Conservation (phyloP, 2,113 vertebrate species). For the Microcebus murinus region DNA sequence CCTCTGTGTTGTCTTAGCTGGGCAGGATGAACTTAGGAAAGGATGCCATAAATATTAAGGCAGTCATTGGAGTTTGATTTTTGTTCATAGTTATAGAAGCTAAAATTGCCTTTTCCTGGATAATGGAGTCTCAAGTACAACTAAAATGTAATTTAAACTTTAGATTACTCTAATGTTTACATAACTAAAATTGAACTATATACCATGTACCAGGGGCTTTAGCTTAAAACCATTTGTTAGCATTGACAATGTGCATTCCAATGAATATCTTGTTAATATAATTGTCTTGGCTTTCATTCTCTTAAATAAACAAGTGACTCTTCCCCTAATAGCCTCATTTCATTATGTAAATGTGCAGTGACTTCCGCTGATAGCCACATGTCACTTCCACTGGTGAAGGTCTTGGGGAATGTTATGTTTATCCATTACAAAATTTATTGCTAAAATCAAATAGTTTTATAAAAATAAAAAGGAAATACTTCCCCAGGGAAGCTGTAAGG, state of each 20-base stretch:
- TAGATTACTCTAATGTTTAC: not conserved
- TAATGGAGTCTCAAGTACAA: not conserved
- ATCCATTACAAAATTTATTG: not conserved
- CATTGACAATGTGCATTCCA: not conserved
- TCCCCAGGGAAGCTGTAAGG: not conserved
- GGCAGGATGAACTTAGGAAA: not conserved
- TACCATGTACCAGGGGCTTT: not conserved
- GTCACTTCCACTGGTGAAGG: not conserved
- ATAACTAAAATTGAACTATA: not conserved
- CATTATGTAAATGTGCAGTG: not conserved
- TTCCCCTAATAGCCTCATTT: not conserved
- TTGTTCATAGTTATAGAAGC: constrained; percentile 38
- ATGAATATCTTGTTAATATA: constrained; percentile 6
- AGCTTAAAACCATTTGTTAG: constrained; percentile 43
- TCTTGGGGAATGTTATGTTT: not conserved
- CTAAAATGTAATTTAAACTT: constrained; percentile 53
- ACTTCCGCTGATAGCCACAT: not conserved
- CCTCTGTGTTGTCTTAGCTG: not conserved
- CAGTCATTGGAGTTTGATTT: constrained; percentile 23
- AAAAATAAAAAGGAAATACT: constrained; percentile 8
- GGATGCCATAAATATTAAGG: constrained; percentile 1
- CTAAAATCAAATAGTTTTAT: not conserved
- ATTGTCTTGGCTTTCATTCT: not conserved
- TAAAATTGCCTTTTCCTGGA: constrained; percentile 19
- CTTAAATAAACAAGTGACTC: constrained; percentile 42